Base-by-base conservation (phyloP, 2,888 invertebrate species). In the Ischnus inquisitorius region DNA sequence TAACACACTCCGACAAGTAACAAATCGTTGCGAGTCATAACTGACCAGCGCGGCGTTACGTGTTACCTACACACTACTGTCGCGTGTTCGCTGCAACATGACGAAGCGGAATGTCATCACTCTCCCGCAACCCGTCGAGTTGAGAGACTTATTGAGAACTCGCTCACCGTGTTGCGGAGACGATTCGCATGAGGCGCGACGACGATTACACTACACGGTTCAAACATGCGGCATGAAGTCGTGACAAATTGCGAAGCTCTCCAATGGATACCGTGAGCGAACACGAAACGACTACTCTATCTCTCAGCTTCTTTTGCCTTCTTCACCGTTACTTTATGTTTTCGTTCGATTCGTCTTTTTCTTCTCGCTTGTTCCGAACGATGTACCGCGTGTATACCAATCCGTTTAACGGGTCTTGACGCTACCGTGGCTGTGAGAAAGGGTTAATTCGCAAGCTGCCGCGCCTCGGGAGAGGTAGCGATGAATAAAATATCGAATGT, bases 101-200 rank as follows among this genome's bases (percentile, higher is more conserved):
- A 83, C 75, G 65, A 79, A 75, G 75, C 83, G 83, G 79, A 83
- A 79, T 83, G 83, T 79, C 83, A 83, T 79, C 79, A 71, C 68
- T 69, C 79, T 71, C 39, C 74, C 74, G 75, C 74, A 39, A 57
- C 19, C 54, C 79, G 54, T 48, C 71, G 68, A 41, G 79, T 57
- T 39, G 79, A 46, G 74, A 69, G 79, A 75, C 74, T 83, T 75
- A 75, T 79, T 75, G 75, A 72, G 75, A 79, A 83, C 64, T 69
- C 62, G 75, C 64, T 65, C 54, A 62, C 69, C 19, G 64, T 78
- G 48, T 12, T 28, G 65, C 54, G 54, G 54, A 54, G 25, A 46
- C 77, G 76, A 76, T 76, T 76, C 76, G 76, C 67, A 41, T 41
- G 76, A 57, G 10, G 41, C n/a, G 57, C 78, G 34, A 68, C 64